These are phyloP conservation scores for Ligdia adustata DNA, from an alignment of 2,888 invertebrate genomes.

Conservation along the genomic window DNA sequence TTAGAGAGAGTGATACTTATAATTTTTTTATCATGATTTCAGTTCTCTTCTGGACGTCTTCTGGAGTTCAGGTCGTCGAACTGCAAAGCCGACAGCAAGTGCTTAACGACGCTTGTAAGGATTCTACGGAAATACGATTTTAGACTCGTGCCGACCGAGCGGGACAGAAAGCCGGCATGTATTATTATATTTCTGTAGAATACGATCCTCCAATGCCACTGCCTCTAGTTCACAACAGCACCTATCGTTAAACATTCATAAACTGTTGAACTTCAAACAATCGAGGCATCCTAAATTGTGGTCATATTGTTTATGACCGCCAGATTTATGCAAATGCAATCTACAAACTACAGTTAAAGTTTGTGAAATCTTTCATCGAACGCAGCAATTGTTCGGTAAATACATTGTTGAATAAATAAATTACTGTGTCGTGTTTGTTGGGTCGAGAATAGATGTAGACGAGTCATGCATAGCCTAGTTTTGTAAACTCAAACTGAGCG, in stretches of 20 bases:
- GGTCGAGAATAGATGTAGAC: constrained; percentile 67
- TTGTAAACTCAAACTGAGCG: constrained; percentile 56
- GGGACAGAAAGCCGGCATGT: constrained; percentile 51
- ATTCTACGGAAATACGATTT: constrained; percentile 83
- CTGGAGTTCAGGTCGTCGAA: constrained; percentile 74
- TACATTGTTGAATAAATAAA: constrained; percentile 65
- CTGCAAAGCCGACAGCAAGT: constrained; percentile 79
- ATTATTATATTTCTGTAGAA: constrained; percentile 44
- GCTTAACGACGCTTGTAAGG: constrained; percentile 81
- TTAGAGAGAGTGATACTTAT: constrained; percentile 43
- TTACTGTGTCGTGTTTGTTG: constrained; percentile 61
- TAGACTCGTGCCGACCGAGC: constrained; percentile 67
- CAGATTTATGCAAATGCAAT: constrained; percentile 51
- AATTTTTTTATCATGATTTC: constrained; percentile 60
- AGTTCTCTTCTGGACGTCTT: constrained; percentile 66
- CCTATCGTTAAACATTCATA: constrained; percentile 37
- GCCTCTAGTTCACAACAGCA: constrained; percentile 34
- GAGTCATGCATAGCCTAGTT: constrained; percentile 68
- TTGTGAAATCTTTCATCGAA: constrained; percentile 39
- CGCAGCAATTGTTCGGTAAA: constrained; percentile 48
- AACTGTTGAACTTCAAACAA: constrained; percentile 47
- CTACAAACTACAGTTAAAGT: constrained; percentile 29
- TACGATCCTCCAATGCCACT: constrained; percentile 52
- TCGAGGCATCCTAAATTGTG: constrained; percentile 44
- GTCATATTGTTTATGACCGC: constrained; percentile 58